These are phyloP conservation scores for Zeugodacus cucurbitae DNA, from an alignment of 1,140 invertebrate genomes.

Conservation along the genomic window DNA sequence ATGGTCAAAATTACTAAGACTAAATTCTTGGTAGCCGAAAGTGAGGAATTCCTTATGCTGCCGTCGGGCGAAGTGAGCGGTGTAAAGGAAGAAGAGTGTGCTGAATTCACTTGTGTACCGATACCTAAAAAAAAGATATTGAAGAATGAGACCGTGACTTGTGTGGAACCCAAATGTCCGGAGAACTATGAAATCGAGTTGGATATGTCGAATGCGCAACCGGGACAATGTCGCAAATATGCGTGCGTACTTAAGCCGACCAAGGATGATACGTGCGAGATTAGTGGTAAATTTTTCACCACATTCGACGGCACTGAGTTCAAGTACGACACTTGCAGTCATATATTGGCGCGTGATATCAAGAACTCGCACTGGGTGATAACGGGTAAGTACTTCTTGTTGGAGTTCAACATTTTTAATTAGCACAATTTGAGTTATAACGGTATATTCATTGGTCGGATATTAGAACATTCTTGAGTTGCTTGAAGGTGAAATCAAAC, in stretches of 20 bases:
- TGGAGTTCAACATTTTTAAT: no score
- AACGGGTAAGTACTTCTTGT: conserved; percentile 68
- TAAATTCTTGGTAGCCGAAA: conserved; percentile 54
- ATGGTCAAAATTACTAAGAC: conserved; percentile 57
- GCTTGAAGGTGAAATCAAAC: no score
- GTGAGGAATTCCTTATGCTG: conserved; percentile 56
- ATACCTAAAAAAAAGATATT: conserved; percentile 52
- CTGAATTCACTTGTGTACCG: conserved; percentile 62
- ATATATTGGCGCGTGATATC: conserved; percentile 78
- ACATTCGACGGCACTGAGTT: conserved; percentile 83
- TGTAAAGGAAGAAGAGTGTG: conserved; percentile 56
- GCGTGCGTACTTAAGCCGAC: conserved; percentile 72
- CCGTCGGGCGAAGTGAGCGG: conserved; percentile 49
- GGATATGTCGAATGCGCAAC: conserved; percentile 58
- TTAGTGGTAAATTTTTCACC: conserved; percentile 78
- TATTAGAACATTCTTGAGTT: no score
- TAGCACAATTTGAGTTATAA: no score
- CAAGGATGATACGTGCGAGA: conserved; percentile 75
- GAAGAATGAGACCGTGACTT: conserved; percentile 63
- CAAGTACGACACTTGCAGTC: conserved; percentile 83
- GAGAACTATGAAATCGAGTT: conserved; percentile 68
- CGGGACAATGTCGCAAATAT: conserved; percentile 67
- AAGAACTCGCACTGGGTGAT: conserved; percentile 74
- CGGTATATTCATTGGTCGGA: no score
- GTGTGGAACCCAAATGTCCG: conserved; percentile 71